Evolutionary conservation across 92 coral and sea anemone species (phyloP).

Genomic region (Umimayanthus chanpuru): DNA sequence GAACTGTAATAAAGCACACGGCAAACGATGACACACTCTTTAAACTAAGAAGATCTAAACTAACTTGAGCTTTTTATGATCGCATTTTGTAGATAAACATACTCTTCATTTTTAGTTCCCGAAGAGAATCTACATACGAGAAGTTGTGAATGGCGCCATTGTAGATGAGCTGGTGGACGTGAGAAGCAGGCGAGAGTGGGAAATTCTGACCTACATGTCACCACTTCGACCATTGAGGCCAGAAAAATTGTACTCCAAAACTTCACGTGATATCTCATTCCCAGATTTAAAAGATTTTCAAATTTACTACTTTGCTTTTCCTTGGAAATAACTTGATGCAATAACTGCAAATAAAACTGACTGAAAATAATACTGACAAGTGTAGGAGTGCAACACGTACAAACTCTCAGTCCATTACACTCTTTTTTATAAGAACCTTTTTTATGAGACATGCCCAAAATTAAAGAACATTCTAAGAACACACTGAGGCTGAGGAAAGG

Average conservation of each 20-base stretch:
- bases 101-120: conserved; percentile 58
- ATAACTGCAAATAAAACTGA: not conserved
- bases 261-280: conserved; percentile 39
- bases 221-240: conserved; percentile 63
- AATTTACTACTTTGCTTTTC: conserved; percentile 56
- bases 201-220: conserved; percentile 67
- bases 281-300: conserved; percentile 68
- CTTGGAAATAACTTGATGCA: conserved; percentile 48
- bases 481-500: no score
- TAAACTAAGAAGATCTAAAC: no score
- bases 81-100: no score
- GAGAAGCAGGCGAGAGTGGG: conserved; percentile 69
- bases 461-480: no score
- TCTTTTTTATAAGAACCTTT: no score
- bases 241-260: conserved; percentile 1
- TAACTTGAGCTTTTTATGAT: not conserved
- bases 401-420: not conserved
- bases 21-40: no score
- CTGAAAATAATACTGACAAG: not conserved
- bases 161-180: conserved; percentile 76
- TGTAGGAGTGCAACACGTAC: no score
- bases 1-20: no score
- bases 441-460: no score
- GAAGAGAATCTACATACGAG: conserved; percentile 76
- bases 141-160: conserved; percentile 61